These are phyloP conservation scores for Sarcophaga variegata DNA, from an alignment of 2,888 invertebrate species.

Conservation along the genomic window DNA sequence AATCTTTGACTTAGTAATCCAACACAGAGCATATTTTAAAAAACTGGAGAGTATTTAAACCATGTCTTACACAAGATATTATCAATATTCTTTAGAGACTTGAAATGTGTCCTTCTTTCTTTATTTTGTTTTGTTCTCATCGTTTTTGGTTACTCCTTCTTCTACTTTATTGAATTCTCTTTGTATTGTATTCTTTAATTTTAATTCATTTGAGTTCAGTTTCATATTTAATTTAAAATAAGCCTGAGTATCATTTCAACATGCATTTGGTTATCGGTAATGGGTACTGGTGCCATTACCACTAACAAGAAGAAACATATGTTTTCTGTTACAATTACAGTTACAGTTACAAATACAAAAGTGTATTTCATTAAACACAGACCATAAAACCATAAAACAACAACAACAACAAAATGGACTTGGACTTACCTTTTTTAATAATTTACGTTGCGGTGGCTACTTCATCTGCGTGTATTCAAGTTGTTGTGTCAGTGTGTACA, in stretches of 20 bases:
- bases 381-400: background rate
- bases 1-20: too few species aligned
- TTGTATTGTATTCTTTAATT: conserved; percentile 10
- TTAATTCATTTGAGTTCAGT: background rate
- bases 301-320: background rate
- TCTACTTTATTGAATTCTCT: background rate
- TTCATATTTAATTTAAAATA: conserved; percentile 37
- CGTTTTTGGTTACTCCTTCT: background rate
- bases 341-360: background rate
- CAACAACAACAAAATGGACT: background rate
- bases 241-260: conserved; percentile 36
- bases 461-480: conserved; percentile 34
- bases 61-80: too few species aligned
- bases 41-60: too few species aligned
- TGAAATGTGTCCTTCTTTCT: background rate
- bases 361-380: background rate
- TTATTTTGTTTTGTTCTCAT: background rate
- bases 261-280: background rate
- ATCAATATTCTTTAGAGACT: conserved; percentile 14
- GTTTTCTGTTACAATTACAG: background rate
- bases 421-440: conserved; percentile 55
- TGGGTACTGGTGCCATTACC: conserved; percentile 18
- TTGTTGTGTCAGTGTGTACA: background rate
- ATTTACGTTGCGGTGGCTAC: conserved; percentile 64
- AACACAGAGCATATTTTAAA: too few species aligned